Evolutionary conservation across 2,888 invertebrate genomes (phyloP).

Genomic region (Cacoxenus indagator): DNA sequence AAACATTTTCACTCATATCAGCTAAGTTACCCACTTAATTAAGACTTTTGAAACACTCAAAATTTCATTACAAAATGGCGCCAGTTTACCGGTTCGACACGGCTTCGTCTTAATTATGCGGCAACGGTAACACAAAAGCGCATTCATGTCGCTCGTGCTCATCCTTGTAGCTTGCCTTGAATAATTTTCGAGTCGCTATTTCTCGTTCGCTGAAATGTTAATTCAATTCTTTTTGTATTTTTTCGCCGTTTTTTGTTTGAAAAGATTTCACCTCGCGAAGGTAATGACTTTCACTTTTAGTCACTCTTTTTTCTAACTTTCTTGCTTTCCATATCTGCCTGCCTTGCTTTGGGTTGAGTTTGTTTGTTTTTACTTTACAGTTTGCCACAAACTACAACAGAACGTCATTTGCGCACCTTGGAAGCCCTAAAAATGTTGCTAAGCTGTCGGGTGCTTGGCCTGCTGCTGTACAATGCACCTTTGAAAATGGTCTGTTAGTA

Average conservation of each 20-base stretch:
- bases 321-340: constrained; percentile 15
- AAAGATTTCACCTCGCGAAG: constrained; percentile 31
- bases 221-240: constrained; percentile 49
- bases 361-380: constrained; percentile 27
- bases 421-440: constrained; percentile 10
- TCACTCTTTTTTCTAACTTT: constrained; percentile 16
- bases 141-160: neutral
- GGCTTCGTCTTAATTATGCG: neutral
- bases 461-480: neutral
- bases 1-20: neutral
- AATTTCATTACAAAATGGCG: neutral
- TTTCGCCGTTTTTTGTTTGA: constrained; percentile 11
- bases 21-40: neutral
- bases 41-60: neutral
- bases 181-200: constrained; percentile 38
- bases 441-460: neutral
- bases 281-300: constrained; percentile 56
- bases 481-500: neutral
- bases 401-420: constrained; percentile 7
- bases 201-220: constrained; percentile 33
- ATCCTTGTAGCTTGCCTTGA: constrained; percentile 46
- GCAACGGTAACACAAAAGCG: neutral
- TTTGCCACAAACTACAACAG: constrained; percentile 30
- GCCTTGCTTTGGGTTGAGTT: neutral
- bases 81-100: neutral